Evolutionary conservation across 1,140 invertebrate species (phyloP).

Genomic region (Bombus balteatus): DNA sequence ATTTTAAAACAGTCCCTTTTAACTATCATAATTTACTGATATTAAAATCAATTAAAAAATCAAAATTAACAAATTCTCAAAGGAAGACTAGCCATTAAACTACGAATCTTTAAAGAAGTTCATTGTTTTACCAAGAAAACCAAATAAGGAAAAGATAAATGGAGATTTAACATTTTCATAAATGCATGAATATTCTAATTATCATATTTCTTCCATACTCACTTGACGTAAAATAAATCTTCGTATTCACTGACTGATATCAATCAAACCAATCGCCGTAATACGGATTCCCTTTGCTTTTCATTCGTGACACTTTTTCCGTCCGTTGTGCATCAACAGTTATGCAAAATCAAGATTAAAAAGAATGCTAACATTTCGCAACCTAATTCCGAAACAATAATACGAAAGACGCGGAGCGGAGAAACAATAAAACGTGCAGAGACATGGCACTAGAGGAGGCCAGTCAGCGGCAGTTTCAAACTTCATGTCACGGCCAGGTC

Average conservation of each 20-base stretch:
- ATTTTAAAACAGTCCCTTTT: too few relatives aligned
- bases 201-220: background rate
- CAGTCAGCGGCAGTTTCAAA: conserved; percentile 54
- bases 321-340: background rate
- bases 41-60: too few relatives aligned
- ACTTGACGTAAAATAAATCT: background rate
- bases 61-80: too few relatives aligned
- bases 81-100: too few relatives aligned
- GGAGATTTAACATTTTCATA: too few relatives aligned
- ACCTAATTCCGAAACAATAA: background rate
- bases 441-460: background rate
- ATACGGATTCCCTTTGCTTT: too few relatives aligned
- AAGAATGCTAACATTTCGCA: background rate
- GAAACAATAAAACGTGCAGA: conserved; percentile 43
- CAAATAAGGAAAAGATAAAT: too few relatives aligned
- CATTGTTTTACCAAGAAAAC: too few relatives aligned
- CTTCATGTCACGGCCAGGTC: conserved; percentile 65
- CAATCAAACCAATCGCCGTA: background rate
- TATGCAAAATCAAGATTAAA: background rate
- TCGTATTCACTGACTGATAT: too few relatives aligned
- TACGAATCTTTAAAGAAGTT: too few relatives aligned
- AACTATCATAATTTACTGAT: too few relatives aligned
- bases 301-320: background rate
- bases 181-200: too few relatives aligned
- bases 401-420: background rate